These are phyloP conservation scores for Fragum sueziense DNA, from an alignment of 2,888 invertebrate species.

Conservation along the genomic window DNA sequence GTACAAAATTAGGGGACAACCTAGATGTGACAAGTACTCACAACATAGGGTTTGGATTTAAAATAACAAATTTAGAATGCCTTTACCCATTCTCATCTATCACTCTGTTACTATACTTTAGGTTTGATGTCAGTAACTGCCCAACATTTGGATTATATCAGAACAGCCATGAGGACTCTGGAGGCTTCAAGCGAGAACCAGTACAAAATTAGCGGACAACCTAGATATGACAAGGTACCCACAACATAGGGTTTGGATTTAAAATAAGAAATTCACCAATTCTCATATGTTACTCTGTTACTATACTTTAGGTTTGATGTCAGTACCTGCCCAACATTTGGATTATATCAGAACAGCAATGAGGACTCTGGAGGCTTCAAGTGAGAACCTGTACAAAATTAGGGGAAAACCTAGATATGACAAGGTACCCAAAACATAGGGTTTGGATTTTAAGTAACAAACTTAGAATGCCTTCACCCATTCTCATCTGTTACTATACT, in stretches of 20 bases:
- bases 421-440: too few relatives aligned
- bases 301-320: constrained; percentile 75
- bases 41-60: too few relatives aligned
- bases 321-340: constrained; percentile 79
- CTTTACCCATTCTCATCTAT: too few relatives aligned
- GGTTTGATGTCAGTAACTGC: constrained; percentile 80
- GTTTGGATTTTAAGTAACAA: too few relatives aligned
- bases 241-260: too few relatives aligned
- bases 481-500: too few relatives aligned
- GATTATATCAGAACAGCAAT: constrained; percentile 78
- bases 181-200: constrained; percentile 76
- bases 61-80: too few relatives aligned
- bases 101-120: constrained; percentile 37
- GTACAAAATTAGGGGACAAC: constrained; percentile 79
- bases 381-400: constrained; percentile 79
- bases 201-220: constrained; percentile 79
- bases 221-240: constrained; percentile 79
- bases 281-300: too few relatives aligned
- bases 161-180: constrained; percentile 76
- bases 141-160: constrained; percentile 79
- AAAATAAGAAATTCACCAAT: too few relatives aligned
- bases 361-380: constrained; percentile 72
- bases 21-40: constrained; percentile 79
- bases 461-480: too few relatives aligned
- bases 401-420: constrained; percentile 78